Percentiles rank a stretch among this genome's conserved stretches.
Evolutionary conservation across 2,888 invertebrate species (phyloP).

Genomic region (Brachyptera putata): DNA sequence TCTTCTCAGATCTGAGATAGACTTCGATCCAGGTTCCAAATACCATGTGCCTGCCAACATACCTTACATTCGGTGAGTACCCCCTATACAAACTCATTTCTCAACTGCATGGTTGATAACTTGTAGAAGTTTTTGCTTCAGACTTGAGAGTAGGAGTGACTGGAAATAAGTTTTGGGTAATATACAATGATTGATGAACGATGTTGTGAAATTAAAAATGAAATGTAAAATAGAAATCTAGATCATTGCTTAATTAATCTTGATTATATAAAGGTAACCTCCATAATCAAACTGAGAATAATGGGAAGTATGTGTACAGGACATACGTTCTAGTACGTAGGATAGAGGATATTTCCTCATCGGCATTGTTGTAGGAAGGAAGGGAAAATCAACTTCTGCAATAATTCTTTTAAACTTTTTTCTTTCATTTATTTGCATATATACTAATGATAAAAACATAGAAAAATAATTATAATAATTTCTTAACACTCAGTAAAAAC

Average conservation of each 20-base stretch:
- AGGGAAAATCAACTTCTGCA: neutral
- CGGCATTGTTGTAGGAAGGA: neutral
- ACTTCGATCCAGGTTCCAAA: conserved; percentile 91
- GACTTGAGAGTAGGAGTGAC: no score
- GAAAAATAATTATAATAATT: conserved; percentile 19
- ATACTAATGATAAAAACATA: conserved; percentile 12
- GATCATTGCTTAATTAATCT: no score
- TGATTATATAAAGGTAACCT: no score
- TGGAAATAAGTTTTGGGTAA: no score
- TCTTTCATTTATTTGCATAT: conserved; percentile 18
- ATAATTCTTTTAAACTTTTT: conserved; percentile 1
- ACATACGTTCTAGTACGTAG: no score
- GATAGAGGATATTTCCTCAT: no score
- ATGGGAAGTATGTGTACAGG: no score
- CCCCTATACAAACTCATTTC: neutral
- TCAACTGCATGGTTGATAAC: no score
- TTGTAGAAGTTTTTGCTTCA: no score
- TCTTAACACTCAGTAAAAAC: conserved; percentile 4
- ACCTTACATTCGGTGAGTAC: conserved; percentile 80
- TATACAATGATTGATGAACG: neutral
- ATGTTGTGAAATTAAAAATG: no score
- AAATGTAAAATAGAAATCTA: conserved; percentile 9
- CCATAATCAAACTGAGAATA: no score
- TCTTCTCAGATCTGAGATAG: conserved; percentile 74
- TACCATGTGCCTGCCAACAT: conserved; percentile 90